Evolutionary conservation across 2,113 vertebrate species (phyloP).

Genomic region (Bubalus kerabau): DNA sequence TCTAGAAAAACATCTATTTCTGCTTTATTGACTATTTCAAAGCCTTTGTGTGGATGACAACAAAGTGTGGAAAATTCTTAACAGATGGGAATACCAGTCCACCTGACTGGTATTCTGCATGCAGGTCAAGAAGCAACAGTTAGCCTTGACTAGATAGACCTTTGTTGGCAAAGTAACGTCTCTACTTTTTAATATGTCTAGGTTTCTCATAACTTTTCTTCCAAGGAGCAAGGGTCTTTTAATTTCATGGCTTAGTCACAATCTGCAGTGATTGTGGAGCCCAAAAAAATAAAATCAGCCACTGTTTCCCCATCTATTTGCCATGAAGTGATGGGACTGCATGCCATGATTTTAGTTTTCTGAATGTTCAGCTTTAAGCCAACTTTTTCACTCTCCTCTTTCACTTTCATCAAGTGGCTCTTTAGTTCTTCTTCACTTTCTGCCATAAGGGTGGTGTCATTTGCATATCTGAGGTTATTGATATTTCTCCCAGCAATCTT

Average conservation of each 20-base stretch:
- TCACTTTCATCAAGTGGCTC: neutral
- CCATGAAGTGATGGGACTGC: neutral
- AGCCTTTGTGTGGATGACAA: neutral
- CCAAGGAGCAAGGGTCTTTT: neutral
- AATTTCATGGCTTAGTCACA: neutral
- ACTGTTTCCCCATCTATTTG: neutral
- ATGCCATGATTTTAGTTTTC: neutral
- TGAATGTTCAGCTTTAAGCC: neutral
- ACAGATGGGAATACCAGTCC: neutral
- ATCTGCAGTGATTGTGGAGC: neutral
- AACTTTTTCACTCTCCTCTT: neutral
- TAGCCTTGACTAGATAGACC: neutral
- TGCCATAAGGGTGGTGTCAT: neutral
- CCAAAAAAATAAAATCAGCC: neutral
- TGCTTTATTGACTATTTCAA: neutral
- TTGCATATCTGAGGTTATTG: neutral
- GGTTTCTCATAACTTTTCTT: neutral
- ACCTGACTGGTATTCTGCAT: neutral
- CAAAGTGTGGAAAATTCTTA: neutral
- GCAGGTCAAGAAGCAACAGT: neutral
- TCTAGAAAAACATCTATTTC: neutral
- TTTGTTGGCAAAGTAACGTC: neutral
- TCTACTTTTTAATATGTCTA: neutral
- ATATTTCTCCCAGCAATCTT: neutral
- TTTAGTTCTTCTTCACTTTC: neutral